Conservation (phyloP, 2,888 invertebrate species). For the Conops quadrifasciatus region DNA sequence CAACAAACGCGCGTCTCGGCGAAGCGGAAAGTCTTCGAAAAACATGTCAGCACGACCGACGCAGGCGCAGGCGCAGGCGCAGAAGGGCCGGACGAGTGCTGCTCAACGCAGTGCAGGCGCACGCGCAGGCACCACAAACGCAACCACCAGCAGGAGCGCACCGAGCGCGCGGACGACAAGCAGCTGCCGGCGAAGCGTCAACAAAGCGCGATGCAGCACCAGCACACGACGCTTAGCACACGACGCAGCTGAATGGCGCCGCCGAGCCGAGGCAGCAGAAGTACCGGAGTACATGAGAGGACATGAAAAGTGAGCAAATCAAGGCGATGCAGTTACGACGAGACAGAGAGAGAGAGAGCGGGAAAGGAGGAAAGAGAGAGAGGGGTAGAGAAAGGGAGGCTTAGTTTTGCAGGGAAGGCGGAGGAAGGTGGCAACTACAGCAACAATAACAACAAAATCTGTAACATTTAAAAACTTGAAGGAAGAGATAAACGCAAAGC, state of each 20-base stretch:
- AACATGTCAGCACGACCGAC: constrained; percentile 75
- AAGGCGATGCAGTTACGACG: neutral
- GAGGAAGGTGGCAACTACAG: neutral
- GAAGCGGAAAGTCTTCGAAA: constrained; percentile 68
- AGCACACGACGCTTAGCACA: constrained; percentile 23
- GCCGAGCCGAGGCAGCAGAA: constrained; percentile 32
- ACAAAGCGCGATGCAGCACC: constrained; percentile 37
- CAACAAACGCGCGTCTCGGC: constrained; percentile 55
- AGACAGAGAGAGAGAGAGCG: constrained; percentile 27
- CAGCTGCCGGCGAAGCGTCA: constrained; percentile 48
- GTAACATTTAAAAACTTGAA: neutral
- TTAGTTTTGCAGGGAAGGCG: constrained; percentile 5
- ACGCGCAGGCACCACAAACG: constrained; percentile 63
- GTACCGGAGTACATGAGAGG: constrained; percentile 30
- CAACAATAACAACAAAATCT: constrained; percentile 17
- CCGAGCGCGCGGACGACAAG: constrained; percentile 40
- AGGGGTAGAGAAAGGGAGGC: constrained; percentile 31
- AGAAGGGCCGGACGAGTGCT: constrained; percentile 66
- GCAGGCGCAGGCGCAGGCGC: constrained; percentile 31
- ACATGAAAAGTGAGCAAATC: constrained; percentile 19
- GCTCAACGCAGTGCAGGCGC: constrained; percentile 61
- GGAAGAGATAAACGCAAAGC: neutral
- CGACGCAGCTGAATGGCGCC: constrained; percentile 42
- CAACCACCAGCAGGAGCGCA: constrained; percentile 52
- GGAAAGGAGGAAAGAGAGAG: constrained; percentile 21